Conservation (phyloP, 1,140 invertebrate species). For the Drosophila insularis region DNA sequence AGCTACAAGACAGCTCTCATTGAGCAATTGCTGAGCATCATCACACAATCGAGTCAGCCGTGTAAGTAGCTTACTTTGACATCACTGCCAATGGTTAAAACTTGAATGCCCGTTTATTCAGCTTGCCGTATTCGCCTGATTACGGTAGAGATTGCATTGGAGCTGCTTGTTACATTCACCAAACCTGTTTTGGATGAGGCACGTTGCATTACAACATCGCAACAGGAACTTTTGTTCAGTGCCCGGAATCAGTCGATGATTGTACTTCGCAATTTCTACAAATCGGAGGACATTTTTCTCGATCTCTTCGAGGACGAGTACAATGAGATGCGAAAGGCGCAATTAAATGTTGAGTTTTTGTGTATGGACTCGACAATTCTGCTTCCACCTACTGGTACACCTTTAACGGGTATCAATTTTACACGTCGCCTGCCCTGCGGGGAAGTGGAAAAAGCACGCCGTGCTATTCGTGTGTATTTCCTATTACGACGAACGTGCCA, state of each 20-base stretch:
- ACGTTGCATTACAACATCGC: conserved; percentile 82
- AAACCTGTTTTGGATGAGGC: conserved; percentile 83
- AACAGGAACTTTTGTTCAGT: conserved; percentile 84
- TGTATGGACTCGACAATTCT: conserved; percentile 98
- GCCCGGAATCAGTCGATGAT: conserved; percentile 93
- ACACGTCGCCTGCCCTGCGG: conserved; percentile 97
- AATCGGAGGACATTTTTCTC: conserved; percentile 98
- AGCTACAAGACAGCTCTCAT: conserved; percentile 90
- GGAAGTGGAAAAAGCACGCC: conserved; percentile 96
- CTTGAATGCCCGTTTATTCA: conserved; percentile 45
- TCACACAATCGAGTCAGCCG: conserved; percentile 91
- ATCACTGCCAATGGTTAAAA: background rate
- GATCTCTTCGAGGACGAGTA: conserved; percentile 99
- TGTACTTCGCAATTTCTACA: conserved; percentile 95
- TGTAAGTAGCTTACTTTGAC: conserved; percentile 83
- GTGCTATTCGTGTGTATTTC: conserved; percentile 97
- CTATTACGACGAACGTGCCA: conserved; percentile 93
- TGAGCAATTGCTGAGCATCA: conserved; percentile 91
- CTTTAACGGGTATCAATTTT: conserved; percentile 97
- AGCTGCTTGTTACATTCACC: conserved; percentile 87
- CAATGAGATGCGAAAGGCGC: conserved; percentile 93
- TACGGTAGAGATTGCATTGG: conserved; percentile 94
- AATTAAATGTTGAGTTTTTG: conserved; percentile 95
- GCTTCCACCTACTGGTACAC: conserved; percentile 97
- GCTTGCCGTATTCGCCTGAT: conserved; percentile 93